These are phyloP conservation scores for Cantharis lateralis DNA, from an alignment of 2,888 invertebrate genomes.

Conservation along the genomic window DNA sequence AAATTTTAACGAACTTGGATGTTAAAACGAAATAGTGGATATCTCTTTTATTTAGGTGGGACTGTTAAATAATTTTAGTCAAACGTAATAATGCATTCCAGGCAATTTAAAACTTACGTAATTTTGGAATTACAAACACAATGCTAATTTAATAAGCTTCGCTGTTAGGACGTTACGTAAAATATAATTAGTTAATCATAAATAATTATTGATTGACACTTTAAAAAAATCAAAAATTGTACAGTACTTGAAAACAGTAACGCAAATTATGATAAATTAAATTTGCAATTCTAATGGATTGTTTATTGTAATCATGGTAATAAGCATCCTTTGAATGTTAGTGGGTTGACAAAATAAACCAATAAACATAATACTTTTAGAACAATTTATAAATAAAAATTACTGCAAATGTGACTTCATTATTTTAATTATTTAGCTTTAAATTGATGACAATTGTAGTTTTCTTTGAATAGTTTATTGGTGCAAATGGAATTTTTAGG, in stretches of 20 bases:
- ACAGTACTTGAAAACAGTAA: background rate
- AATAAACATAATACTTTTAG: background rate
- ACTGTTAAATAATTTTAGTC: background rate
- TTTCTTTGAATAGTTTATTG: too few species aligned
- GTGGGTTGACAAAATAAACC: background rate
- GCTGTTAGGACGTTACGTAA: background rate
- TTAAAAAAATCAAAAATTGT: background rate
- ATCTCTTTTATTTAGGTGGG: background rate
- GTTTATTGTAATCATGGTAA: background rate
- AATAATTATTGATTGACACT: background rate
- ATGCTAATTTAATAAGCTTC: background rate
- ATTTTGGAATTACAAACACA: background rate
- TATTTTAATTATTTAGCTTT: too few species aligned
- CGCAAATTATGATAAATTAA: background rate
- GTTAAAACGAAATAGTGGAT: background rate
- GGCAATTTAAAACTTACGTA: background rate
- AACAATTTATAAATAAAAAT: background rate
- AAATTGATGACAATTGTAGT: too few species aligned
- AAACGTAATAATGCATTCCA: background rate
- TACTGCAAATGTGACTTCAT: background rate
- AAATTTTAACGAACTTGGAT: background rate
- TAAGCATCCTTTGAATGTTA: background rate
- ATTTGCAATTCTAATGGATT: background rate
- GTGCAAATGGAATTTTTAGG: too few species aligned
- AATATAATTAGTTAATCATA: background rate